Evolutionary conservation across 2,888 invertebrate species (phyloP).

Genomic region (Choristoneura rosaceana): DNA sequence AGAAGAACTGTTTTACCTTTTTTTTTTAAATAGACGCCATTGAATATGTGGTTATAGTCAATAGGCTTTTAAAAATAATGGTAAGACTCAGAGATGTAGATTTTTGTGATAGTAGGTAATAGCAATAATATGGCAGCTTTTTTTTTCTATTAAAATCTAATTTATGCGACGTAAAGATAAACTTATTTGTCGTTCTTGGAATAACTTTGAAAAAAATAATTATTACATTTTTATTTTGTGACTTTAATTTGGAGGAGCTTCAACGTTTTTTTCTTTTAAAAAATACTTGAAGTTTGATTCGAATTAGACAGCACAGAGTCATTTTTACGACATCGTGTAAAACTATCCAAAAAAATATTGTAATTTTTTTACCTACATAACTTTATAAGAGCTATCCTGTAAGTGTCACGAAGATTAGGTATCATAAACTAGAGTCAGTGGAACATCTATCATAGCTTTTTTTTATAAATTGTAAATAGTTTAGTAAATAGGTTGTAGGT

Average conservation of each 20-base stretch:
- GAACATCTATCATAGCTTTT: background rate
- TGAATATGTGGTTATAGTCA: too few species aligned
- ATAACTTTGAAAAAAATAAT: background rate
- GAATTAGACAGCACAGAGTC: background rate
- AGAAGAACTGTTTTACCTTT: too few species aligned
- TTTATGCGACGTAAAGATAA: background rate
- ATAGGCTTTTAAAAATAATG: background rate
- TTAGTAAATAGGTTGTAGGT: background rate
- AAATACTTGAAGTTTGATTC: conserved; percentile 13
- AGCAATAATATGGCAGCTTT: conserved; percentile 4
- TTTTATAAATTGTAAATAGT: background rate
- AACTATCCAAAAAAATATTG: too few species aligned
- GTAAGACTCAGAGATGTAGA: conserved; percentile 17
- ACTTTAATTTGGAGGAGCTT: background rate
- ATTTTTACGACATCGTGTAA: background rate
- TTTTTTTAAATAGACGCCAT: too few species aligned
- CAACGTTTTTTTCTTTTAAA: conserved; percentile 11
- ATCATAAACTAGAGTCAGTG: too few species aligned
- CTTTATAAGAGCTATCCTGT: too few species aligned
- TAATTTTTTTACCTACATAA: too few species aligned
- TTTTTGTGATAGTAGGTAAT: conserved; percentile 19
- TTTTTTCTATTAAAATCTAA: background rate
- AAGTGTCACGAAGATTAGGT: too few species aligned
- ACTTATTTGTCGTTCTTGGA: background rate
- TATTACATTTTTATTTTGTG: background rate